phyloP scores from a whole-genome alignment of 92 coral and sea anemone species.

The Epizoanthus illoricatus region DNA sequence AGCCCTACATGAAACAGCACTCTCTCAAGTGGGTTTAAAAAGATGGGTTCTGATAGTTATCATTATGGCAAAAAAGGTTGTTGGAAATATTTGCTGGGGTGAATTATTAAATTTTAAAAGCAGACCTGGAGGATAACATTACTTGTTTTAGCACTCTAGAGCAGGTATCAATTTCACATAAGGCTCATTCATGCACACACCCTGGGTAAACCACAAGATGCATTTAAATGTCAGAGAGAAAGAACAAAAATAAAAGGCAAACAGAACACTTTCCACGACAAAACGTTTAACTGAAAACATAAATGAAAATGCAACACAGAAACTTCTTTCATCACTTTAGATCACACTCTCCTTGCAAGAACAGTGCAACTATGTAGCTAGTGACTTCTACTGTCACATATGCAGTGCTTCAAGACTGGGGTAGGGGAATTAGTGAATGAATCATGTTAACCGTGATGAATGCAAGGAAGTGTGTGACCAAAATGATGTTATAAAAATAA shows the following conservation, averaged over 20 bases:
- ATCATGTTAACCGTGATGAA: background rate
- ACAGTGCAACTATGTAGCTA: background rate
- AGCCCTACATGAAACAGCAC: too few relatives aligned
- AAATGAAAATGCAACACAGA: constrained; percentile 17
- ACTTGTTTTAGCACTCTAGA: background rate
- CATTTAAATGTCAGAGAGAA: constrained; percentile 16
- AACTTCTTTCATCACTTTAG: constrained; percentile 20
- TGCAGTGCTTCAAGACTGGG: too few relatives aligned
- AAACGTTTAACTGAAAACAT: constrained; percentile 25
- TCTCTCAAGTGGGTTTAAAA: too few relatives aligned
- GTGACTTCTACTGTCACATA: background rate
- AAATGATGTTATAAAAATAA: constrained; percentile 14
- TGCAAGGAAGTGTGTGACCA: constrained; percentile 35
- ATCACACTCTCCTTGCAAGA: constrained; percentile 27
- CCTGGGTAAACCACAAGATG: constrained; percentile 6
- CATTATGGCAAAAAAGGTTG: too few relatives aligned
- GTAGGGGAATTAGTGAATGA: too few relatives aligned
- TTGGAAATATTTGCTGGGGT: too few relatives aligned
- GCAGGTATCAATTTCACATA: background rate
- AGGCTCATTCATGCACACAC: constrained; percentile 18
- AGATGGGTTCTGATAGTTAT: too few relatives aligned
- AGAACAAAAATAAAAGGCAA: constrained; percentile 22
- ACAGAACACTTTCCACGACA: constrained; percentile 25
- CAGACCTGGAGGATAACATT: too few relatives aligned
- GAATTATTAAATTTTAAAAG: too few relatives aligned